phyloP scores from a whole-genome alignment of 1,140 invertebrate species.

The fruit fly (Drosophila melanogaster) region DNA sequence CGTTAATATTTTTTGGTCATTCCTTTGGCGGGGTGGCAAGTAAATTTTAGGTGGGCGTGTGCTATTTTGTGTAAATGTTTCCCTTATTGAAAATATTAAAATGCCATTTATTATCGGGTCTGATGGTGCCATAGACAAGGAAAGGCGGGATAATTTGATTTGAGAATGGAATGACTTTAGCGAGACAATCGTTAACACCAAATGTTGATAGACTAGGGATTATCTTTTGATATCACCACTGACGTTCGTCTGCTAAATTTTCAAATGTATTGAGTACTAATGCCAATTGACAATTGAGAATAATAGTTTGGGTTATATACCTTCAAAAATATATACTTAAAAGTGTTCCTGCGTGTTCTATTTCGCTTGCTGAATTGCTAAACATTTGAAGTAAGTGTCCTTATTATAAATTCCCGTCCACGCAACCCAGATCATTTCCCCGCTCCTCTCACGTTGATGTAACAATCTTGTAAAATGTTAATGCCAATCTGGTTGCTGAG shows the following conservation, averaged over 20 bases:
- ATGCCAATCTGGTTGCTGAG: conserved; percentile 32
- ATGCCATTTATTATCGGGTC: conserved; percentile 67
- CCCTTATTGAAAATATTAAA: conserved; percentile 83
- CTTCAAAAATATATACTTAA: too few relatives aligned
- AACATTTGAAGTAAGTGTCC: too few relatives aligned
- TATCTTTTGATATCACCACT: background rate
- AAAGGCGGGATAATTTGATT: background rate
- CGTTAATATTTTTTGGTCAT: conserved; percentile 64
- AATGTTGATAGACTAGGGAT: conserved; percentile 46
- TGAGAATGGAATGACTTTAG: background rate
- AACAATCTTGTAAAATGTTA: conserved; percentile 46
- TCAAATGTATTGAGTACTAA: too few relatives aligned
- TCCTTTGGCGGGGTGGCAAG: conserved; percentile 25
- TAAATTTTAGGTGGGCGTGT: conserved; percentile 60
- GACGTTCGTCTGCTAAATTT: too few relatives aligned
- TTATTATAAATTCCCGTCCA: background rate
- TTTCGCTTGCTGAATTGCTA: too few relatives aligned
- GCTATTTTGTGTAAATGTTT: conserved; percentile 62
- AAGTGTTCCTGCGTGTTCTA: too few relatives aligned
- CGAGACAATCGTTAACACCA: conserved; percentile 37
- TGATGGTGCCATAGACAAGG: background rate
- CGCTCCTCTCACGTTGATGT: conserved; percentile 18
- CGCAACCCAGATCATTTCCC: conserved; percentile 9
- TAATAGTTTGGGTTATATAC: too few relatives aligned
- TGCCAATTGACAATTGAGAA: too few relatives aligned